Conservation (phyloP, 2,888 invertebrate species). For the Agrochola lychnidis region DNA sequence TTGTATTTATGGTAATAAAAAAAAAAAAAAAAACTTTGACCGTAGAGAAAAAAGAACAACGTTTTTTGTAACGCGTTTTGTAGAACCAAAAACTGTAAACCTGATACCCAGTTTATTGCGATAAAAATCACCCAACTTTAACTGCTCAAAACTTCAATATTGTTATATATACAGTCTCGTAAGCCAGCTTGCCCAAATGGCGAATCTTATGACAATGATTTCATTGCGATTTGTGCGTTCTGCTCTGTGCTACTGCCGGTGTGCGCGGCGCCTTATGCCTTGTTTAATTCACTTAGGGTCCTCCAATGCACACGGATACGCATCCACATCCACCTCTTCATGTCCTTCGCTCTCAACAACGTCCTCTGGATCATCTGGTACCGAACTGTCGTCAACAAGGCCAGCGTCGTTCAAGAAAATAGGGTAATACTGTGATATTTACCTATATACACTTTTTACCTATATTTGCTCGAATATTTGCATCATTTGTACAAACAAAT, state of each 20-base stretch:
- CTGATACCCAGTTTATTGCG: neutral
- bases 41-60: too few relatives aligned
- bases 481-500: neutral
- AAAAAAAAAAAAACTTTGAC: too few relatives aligned
- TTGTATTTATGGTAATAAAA: too few relatives aligned
- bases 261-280: constrained; percentile 17
- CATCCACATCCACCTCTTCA: constrained; percentile 94
- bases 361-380: constrained; percentile 95
- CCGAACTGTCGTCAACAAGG: constrained; percentile 90
- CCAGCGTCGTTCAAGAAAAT: constrained; percentile 90
- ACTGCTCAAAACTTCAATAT: neutral
- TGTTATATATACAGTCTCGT: neutral
- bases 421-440: constrained; percentile 82
- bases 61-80: neutral
- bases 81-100: neutral
- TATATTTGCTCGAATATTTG: constrained; percentile 1
- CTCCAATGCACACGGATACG: constrained; percentile 93
- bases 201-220: constrained; percentile 23
- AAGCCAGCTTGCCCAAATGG: neutral
- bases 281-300: constrained; percentile 82
- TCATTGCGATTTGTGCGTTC: constrained; percentile 20
- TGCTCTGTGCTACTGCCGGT: neutral
- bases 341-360: constrained; percentile 94
- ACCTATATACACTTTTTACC: too few relatives aligned
- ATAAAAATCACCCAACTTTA: too few relatives aligned